Evolutionary conservation across 2,113 vertebrate genomes (phyloP), one percentile per base, ranked within the genome.

Genomic region (Butorides virescens): DNA sequence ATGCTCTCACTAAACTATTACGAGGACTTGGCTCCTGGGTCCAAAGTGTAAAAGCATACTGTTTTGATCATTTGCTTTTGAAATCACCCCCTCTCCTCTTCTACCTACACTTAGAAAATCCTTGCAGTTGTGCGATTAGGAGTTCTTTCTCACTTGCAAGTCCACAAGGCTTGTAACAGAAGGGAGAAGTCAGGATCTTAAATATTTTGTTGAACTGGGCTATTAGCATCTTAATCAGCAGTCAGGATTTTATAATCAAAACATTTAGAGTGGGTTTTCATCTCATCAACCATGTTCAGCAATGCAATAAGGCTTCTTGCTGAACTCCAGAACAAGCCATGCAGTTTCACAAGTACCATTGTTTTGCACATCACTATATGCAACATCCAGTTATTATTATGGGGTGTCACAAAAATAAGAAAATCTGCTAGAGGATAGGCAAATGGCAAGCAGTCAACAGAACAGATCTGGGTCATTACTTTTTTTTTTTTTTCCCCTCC

Each of bases 341-440:
- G 50, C 46, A 53, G 47, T 74, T 94, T 58, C 53, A 86, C 7
- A 85, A 42, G 58, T 16, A 44, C 37, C 63, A 75, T 1, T 77
- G 27, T 73, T 83, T 82, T 89, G 66, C 50, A 88, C 53, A 61
- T 36, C 29, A 32, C 34, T 50, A 42, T 26, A 65, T 3, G 13
- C 59, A 36, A 91, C 49, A 90, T 75, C 84, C 37, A 94, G 46
- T 93, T 88, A 91, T 21, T 95, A 94, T 56, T 92, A 94, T 7
- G 70, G 21, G 44, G 32, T 29, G 18, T 61, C 79, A 80, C 17
- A 63, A 83, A 71, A 32, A 8, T 12, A 18, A 58, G 74, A 53
- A 61, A 42, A 27, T 9, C 16, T 53, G 23, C 20, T 82, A 78
- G 61, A 92, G 67, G 18, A 76, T 1, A 90, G 53, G 42, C 20